A percentile compares a stretch with the other conserved stretches of the same genome.
These are phyloP conservation scores for Oxystoma pomonae DNA, from an alignment of 2,888 invertebrate species.

Conservation along the genomic window DNA sequence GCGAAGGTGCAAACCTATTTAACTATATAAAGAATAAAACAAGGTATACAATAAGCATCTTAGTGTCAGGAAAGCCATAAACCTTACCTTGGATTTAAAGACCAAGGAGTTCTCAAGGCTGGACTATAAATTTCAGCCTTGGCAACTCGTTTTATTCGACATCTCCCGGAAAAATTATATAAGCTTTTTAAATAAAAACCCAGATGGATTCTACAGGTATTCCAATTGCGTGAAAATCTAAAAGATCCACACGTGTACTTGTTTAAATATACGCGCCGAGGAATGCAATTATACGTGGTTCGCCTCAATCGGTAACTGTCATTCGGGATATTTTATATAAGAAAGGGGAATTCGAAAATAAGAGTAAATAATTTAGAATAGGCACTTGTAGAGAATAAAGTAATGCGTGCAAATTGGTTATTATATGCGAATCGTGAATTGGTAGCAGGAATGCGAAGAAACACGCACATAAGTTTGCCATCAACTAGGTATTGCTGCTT, in stretches of 20 bases:
- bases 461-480: neutral
- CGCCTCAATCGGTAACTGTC: conserved; percentile 5
- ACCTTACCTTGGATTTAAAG: too few species aligned
- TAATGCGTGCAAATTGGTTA: neutral
- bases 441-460: neutral
- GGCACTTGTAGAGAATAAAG: neutral
- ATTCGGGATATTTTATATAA: conserved; percentile 1
- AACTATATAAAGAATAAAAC: too few species aligned
- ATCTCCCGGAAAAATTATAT: too few species aligned
- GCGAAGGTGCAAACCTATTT: too few species aligned
- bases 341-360: neutral
- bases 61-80: too few species aligned
- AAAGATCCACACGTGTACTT: neutral
- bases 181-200: too few species aligned
- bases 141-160: too few species aligned
- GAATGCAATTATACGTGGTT: conserved; percentile 2
- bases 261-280: neutral
- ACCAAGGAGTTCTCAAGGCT: too few species aligned
- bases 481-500: neutral
- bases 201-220: too few species aligned
- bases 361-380: neutral
- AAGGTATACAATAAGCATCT: too few species aligned
- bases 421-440: neutral
- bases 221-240: too few species aligned
- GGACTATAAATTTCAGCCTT: too few species aligned